Evolutionary conservation across 2,888 invertebrate genomes (phyloP), one percentile per base, ranked within the genome.

Genomic region (Branchipolynoe longqiensis): DNA sequence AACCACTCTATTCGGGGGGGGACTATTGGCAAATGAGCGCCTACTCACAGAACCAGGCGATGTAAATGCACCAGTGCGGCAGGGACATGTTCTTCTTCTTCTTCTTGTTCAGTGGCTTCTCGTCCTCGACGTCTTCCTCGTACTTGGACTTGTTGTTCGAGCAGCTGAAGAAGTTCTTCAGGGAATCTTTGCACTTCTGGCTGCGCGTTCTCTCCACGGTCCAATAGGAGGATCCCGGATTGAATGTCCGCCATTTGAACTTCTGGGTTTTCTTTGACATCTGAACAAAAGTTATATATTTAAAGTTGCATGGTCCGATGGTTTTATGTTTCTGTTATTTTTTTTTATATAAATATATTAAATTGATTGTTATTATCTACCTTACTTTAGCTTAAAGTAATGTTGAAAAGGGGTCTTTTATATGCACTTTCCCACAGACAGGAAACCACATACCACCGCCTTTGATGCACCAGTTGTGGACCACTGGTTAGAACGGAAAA

Each of bases 11-110:
- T n/a, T n/a, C n/a, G n/a, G n/a, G n/a, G n/a, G n/a, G n/a, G n/a
- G n/a, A n/a, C n/a, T n/a, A n/a, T n/a, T n/a, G n/a, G n/a, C n/a
- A n/a, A n/a, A n/a, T n/a, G n/a, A n/a, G 18, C 48, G 18, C 8
- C 48, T 2, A 69, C 93, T 91, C 88, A 93, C 93, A 88, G 18
- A 90, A 89, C 93, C 93, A 93, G 6, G 92, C 93, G 84, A 94
- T 91, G 89, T 93, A 93, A 69, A 91, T 90, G 83, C 90, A 91
- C 93, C 93, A 94, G 86, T 91, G 91, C 4, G 93, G 93, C 36
- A 93, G 90, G 82, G 90, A 90, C 85, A 88, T 90, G 0, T 91
- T 90, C 88, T 92, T 92, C 90, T 93, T 93, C 89, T 92, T 93
- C 87, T 91, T 92, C 86, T 91, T 91, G 82, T 88, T 86, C 28